These are phyloP conservation scores for Bufo gargarizans DNA, from an alignment of 2,113 vertebrate species.

Conservation along the genomic window DNA sequence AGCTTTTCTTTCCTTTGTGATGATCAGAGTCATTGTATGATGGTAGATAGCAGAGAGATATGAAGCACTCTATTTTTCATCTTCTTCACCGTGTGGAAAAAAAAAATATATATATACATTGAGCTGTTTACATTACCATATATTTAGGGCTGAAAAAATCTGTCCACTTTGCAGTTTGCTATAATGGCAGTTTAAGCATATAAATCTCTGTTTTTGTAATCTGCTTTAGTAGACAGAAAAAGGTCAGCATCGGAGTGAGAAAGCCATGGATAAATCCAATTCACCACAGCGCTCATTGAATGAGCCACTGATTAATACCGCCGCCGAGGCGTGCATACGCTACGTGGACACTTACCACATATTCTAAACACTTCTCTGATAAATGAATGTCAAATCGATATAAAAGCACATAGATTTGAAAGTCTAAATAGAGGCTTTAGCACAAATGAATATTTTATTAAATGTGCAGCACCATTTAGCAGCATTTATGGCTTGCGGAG, in stretches of 20 bases:
- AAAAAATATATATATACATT: constrained; percentile 50
- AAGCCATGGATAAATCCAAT: constrained; percentile 46
- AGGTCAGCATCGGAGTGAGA: constrained; percentile 32
- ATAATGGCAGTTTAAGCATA: constrained; percentile 39
- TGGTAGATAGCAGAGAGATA: background rate
- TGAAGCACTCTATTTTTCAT: background rate
- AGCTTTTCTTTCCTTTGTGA: background rate
- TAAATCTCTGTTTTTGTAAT: constrained; percentile 53
- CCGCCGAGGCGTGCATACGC: background rate
- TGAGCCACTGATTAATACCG: background rate
- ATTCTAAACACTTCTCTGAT: constrained; percentile 59
- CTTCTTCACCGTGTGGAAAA: constrained; percentile 13
- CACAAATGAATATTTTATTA: constrained; percentile 54
- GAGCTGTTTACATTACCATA: constrained; percentile 52
- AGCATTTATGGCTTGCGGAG: constrained; percentile 29
- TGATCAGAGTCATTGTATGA: background rate
- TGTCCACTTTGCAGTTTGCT: constrained; percentile 55
- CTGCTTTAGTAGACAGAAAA: constrained; percentile 34
- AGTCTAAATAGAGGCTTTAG: constrained; percentile 61
- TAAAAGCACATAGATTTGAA: constrained; percentile 59
- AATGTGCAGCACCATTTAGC: constrained; percentile 51
- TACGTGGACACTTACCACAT: constrained; percentile 57
- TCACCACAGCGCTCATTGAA: constrained; percentile 38
- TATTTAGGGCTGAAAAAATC: constrained; percentile 20
- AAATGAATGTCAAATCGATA: constrained; percentile 55